Conservation (phyloP, 2,797 vertebrate species). For the Eutrigla gurnardus region DNA sequence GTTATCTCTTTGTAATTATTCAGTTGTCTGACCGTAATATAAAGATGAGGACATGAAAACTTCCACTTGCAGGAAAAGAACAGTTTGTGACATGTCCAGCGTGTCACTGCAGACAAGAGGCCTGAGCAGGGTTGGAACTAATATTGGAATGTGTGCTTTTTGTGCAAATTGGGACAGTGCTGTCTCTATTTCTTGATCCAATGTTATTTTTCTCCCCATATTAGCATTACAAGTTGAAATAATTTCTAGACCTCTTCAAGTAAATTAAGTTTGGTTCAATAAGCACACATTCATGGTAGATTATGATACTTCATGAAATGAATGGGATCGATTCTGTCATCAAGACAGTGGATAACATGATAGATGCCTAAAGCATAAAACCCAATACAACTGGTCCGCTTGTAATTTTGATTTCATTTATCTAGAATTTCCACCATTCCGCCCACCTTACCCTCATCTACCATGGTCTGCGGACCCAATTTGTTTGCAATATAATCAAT, state of each 20-base stretch:
- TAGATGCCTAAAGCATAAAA: neutral
- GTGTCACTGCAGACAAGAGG: neutral
- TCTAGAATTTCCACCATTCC: slow-evolving; percentile 14
- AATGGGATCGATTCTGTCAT: no score
- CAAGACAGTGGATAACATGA: no score
- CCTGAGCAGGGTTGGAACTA: neutral
- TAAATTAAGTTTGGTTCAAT: no score
- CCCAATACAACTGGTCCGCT: neutral
- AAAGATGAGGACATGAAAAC: slow-evolving; percentile 54
- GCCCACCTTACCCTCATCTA: slow-evolving; percentile 22
- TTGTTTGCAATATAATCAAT: slow-evolving; percentile 45
- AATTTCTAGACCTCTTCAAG: neutral
- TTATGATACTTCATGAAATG: no score
- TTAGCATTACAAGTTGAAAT: neutral
- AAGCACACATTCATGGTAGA: no score
- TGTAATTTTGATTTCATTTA: slow-evolving; percentile 23
- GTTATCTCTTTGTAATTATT: slow-evolving; percentile 73
- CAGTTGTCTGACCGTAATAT: slow-evolving; percentile 70
- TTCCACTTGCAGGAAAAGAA: neutral
- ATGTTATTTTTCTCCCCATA: neutral
- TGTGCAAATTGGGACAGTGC: neutral
- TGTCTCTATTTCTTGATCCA: neutral
- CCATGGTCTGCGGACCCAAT: slow-evolving; percentile 3
- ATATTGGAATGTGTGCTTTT: neutral
- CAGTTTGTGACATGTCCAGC: slow-evolving; percentile 12